Conservation (phyloP, 2,888 invertebrate species). For the Ryuthela nishihirai region DNA sequence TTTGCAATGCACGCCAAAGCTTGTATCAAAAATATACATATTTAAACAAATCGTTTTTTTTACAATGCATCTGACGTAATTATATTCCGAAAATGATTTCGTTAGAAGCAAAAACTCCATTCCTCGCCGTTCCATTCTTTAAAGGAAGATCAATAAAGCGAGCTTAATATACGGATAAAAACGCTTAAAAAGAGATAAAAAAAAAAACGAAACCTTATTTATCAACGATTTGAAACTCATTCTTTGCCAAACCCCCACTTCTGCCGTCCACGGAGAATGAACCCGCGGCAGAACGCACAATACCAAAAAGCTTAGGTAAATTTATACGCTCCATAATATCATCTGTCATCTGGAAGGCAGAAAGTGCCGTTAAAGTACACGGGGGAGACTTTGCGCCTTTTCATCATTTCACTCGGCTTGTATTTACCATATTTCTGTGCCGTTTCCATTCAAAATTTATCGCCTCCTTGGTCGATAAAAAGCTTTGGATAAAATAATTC, state of each 20-base stretch:
- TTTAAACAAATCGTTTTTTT: no score
- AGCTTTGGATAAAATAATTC: slow-evolving; percentile 17
- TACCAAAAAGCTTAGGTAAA: slow-evolving; percentile 35
- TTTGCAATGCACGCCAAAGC: no score
- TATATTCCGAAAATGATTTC: no score
- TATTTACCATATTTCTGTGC: slow-evolving; percentile 38
- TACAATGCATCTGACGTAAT: no score
- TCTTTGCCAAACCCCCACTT: no score
- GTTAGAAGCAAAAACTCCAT: no score
- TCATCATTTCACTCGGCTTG: slow-evolving; percentile 16
- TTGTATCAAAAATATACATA: no score
- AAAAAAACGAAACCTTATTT: slow-evolving; percentile 36
- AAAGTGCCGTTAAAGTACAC: slow-evolving; percentile 20
- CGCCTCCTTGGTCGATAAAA: slow-evolving; percentile 33
- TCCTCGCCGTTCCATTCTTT: no score
- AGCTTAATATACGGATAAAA: no score
- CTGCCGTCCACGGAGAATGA: slow-evolving; percentile 17
- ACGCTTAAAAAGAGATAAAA: no score
- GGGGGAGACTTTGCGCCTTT: slow-evolving; percentile 18
- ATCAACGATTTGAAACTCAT: no score
- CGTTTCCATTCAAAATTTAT: slow-evolving; percentile 37
- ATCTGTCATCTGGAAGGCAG: slow-evolving; percentile 33
- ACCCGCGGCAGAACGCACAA: slow-evolving; percentile 21
- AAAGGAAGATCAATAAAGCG: no score
- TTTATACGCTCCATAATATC: slow-evolving; percentile 35